phyloP scores from a whole-genome alignment of 2,113 vertebrate species.

The Dolichallabes microphthalmus region DNA sequence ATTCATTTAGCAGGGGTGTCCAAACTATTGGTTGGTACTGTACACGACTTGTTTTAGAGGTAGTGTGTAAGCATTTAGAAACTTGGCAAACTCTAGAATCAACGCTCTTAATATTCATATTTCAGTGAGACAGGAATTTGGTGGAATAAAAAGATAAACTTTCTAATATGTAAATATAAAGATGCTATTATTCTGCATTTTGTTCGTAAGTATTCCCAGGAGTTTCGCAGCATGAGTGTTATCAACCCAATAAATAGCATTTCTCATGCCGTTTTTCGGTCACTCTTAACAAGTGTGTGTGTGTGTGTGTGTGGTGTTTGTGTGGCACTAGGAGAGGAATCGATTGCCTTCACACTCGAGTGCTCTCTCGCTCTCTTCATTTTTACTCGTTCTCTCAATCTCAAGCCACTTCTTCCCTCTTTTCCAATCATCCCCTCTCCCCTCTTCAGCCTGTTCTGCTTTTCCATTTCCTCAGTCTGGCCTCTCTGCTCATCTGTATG shows the following conservation, averaged over 20 bases:
- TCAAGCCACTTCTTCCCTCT: slow-evolving; percentile 48
- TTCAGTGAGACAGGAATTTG: not conserved
- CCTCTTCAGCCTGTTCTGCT: slow-evolving; percentile 5
- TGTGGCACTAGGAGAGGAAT: slow-evolving; percentile 62
- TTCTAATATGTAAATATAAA: not conserved
- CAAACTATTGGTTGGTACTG: too few relatives aligned
- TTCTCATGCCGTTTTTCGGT: not conserved
- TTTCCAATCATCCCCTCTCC: slow-evolving; percentile 35
- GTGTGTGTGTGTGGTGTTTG: slow-evolving; percentile 40
- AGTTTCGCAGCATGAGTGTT: not conserved
- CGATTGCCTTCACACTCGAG: slow-evolving; percentile 70
- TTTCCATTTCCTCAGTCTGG: slow-evolving; percentile 39
- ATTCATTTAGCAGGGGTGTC: too few relatives aligned
- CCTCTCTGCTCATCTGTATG: slow-evolving; percentile 32
- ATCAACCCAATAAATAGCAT: slow-evolving; percentile 14
- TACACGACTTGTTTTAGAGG: not conserved
- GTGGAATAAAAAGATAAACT: not conserved
- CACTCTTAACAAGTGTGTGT: slow-evolving; percentile 23
- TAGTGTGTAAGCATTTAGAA: not conserved
- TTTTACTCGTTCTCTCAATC: slow-evolving; percentile 64
- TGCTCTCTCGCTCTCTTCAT: slow-evolving; percentile 65
- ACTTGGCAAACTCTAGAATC: not conserved
- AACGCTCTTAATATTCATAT: not conserved
- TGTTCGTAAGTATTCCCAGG: not conserved
- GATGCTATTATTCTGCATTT: not conserved